A percentile compares a stretch with the other conserved stretches of the same genome.
Conservation (phyloP, 2,113 vertebrate genomes). For the Lepidothrix coronata region DNA sequence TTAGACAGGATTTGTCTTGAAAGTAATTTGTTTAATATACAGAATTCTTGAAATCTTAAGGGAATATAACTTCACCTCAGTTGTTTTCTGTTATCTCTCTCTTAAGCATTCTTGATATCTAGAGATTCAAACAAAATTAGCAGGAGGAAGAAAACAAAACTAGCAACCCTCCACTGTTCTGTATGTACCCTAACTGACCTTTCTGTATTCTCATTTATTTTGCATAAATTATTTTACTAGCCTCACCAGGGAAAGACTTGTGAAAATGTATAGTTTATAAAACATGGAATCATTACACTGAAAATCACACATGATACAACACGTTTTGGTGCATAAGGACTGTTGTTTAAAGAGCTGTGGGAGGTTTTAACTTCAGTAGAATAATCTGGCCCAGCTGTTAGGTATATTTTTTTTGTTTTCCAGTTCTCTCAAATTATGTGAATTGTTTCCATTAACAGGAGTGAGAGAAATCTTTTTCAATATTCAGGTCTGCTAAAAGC, state of each 20-base stretch:
- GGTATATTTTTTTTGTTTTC: neutral
- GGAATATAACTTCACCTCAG: conserved; percentile 5
- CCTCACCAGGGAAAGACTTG: conserved; percentile 26
- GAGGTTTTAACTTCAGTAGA: neutral
- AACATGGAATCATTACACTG: neutral
- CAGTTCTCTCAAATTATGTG: neutral
- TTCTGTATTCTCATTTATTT: conserved; percentile 65
- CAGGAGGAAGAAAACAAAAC: neutral
- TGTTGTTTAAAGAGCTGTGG: neutral
- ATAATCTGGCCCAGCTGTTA: neutral
- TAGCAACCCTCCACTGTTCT: neutral
- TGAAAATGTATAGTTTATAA: neutral
- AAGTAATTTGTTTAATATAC: conserved; percentile 17
- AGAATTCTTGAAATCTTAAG: conserved; percentile 1
- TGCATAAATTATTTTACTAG: conserved; percentile 57
- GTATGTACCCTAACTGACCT: conserved; percentile 39
- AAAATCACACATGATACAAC: neutral
- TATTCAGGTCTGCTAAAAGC: neutral
- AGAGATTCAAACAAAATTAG: conserved; percentile 13
- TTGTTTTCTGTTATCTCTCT: conserved; percentile 25
- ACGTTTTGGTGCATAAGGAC: neutral
- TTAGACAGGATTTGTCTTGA: neutral
- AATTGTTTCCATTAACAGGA: neutral
- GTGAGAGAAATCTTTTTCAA: neutral
- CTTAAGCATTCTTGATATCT: conserved; percentile 9